These are phyloP conservation scores for Solenopsis fugax DNA, from an alignment of 1,140 invertebrate genomes.

Conservation along the genomic window DNA sequence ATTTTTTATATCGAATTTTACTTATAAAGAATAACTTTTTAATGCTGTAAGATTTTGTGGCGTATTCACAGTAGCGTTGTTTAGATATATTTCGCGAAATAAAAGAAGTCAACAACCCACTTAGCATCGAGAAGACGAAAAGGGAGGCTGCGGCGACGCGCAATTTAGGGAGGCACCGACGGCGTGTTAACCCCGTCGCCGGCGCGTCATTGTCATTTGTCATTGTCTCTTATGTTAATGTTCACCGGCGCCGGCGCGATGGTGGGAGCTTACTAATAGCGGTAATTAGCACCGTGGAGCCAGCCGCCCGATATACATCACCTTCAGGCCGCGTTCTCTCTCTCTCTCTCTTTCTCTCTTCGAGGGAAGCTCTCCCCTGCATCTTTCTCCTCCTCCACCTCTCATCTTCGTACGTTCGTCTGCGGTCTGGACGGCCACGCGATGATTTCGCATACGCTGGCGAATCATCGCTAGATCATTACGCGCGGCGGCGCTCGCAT, in stretches of 20 bases:
- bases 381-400: conserved; percentile 15
- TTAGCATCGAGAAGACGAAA: neutral
- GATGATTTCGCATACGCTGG: conserved; percentile 61
- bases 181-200: conserved; percentile 68
- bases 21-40: neutral
- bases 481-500: conserved; percentile 36
- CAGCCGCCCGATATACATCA: conserved; percentile 75
- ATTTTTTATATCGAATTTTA: neutral
- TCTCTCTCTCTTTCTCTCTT: conserved; percentile 36
- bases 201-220: conserved; percentile 76
- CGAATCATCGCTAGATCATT: conserved; percentile 73
- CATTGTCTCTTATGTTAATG: conserved; percentile 79
- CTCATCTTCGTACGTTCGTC: conserved; percentile 22
- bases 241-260: conserved; percentile 63
- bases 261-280: conserved; percentile 75
- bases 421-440: neutral
- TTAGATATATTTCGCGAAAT: neutral
- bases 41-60: neutral
- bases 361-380: conserved; percentile 7
- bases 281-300: conserved; percentile 75
- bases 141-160: conserved; percentile 39
- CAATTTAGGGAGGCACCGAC: conserved; percentile 57
- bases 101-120: conserved; percentile 6
- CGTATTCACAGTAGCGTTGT: neutral
- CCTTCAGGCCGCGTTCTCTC: conserved; percentile 63